These are phyloP conservation scores for Ibidorhyncha struthersii DNA, from an alignment of 2,113 vertebrate species.

Conservation along the genomic window DNA sequence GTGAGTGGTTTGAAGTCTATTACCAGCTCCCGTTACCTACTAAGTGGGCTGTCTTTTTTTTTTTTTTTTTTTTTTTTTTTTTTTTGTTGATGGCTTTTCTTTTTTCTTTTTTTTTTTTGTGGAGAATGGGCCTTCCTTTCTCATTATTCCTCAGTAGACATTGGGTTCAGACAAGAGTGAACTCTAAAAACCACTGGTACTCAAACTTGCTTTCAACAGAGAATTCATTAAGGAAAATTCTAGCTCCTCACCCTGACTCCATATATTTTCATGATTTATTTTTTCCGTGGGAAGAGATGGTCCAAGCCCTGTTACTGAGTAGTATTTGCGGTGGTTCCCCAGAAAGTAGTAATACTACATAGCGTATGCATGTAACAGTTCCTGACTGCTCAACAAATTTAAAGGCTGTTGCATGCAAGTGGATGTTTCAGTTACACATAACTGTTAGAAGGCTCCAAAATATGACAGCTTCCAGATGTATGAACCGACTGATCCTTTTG, in stretches of 20 bases:
- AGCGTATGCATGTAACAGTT: background rate
- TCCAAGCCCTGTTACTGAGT: background rate
- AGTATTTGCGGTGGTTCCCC: background rate
- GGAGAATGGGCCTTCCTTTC: background rate
- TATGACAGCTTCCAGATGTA: conserved; percentile 94
- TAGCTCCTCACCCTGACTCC: background rate
- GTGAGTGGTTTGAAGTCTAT: background rate
- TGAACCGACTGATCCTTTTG: conserved; percentile 84
- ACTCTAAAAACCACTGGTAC: background rate
- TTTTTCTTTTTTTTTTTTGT: background rate
- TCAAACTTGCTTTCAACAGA: background rate
- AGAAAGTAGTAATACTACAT: background rate
- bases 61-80: background rate
- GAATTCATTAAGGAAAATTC: background rate
- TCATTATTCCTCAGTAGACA: background rate
- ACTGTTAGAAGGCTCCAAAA: conserved; percentile 77
- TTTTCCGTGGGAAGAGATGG: background rate
- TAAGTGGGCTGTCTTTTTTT: background rate
- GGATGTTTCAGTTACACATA: conserved; percentile 55
- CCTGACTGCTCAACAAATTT: conserved; percentile 13
- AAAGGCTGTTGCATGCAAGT: conserved; percentile 10
- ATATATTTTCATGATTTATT: background rate
- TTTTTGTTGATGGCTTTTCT: no score
- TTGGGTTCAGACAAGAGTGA: background rate
- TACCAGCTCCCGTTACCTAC: background rate